phyloP scores from a whole-genome alignment of 2,797 vertebrate species.

The Aeoliscus strigatus region DNA sequence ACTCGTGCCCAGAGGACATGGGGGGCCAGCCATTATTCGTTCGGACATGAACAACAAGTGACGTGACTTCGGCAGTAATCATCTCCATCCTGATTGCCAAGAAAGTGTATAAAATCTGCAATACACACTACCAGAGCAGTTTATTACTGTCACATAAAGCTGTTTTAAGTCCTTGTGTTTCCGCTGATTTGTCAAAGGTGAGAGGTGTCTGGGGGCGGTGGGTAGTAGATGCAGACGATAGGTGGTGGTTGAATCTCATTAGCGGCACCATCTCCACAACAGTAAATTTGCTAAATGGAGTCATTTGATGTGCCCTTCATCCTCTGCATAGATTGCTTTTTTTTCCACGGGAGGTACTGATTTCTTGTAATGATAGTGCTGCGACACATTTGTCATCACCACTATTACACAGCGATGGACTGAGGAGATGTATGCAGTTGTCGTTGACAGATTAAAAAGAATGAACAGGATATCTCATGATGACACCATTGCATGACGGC shows the following conservation, averaged over 20 bases:
- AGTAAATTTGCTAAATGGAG: conserved; percentile 42
- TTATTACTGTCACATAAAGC: conserved; percentile 42
- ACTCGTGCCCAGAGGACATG: too few species aligned
- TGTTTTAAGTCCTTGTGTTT: conserved; percentile 30
- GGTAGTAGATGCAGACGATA: conserved; percentile 9
- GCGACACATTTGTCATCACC: conserved; percentile 26
- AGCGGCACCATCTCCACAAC: conserved; percentile 23
- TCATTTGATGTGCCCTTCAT: conserved; percentile 41
- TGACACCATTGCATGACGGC: neutral
- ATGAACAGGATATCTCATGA: conserved; percentile 2
- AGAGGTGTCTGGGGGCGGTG: conserved; percentile 5
- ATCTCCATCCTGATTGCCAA: conserved; percentile 25
- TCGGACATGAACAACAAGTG: conserved; percentile 49
- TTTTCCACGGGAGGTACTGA: conserved; percentile 32
- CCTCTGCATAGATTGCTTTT: conserved; percentile 42
- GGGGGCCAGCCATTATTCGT: too few species aligned
- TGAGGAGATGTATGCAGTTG: conserved; percentile 8
- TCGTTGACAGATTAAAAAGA: conserved; percentile 7
- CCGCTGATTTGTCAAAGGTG: conserved; percentile 6
- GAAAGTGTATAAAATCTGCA: conserved; percentile 28
- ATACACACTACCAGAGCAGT: conserved; percentile 17
- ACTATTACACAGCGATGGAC: conserved; percentile 33
- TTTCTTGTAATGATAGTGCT: conserved; percentile 41
- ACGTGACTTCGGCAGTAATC: conserved; percentile 29
- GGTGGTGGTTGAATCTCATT: conserved; percentile 39